Evolutionary conservation across 1,140 invertebrate genomes (phyloP), one percentile per base, ranked within the genome.

Genomic region (Lepidurus arcticus): DNA sequence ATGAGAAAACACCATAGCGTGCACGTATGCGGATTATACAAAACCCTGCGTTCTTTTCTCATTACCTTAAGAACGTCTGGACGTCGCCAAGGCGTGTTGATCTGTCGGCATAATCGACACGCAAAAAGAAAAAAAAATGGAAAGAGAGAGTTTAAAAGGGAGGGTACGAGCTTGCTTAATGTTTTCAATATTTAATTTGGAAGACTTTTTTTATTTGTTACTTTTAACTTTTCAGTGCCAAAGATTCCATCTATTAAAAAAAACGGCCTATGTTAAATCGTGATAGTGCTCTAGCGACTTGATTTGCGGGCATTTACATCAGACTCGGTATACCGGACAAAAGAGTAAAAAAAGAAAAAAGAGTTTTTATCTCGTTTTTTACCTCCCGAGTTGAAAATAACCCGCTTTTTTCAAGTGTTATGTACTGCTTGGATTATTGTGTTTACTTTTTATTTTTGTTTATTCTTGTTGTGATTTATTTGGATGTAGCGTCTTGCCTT

Each of bases 31-130:
- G 53, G 53, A 65, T 65, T 65, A 65, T 65, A 4, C 34, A 21
- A 65, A 65, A 65, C 4, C 53, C 53, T 65, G n/a, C 1, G 21
- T 65, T 65, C 53, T 65, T 65, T 65, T 65, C 53, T 65, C 53
- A 65, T 65, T 65, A 65, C 53, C 53, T 65, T 65, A 65, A n/a
- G 53, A 65, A n/a, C 53, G 53, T 65, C 53, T 65, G 53, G 53
- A 65, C 53, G 53, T 65, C 53, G 53, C 53, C 53, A 65, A 65
- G 53, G 53, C 53, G 53, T 65, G 53, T 65, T 65, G n/a, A 65
- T 65, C 53, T 65, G 53, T 65, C 53, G 53, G 53, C 53, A 65
- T 65, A 65, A 65, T 65, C 53, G 53, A 65, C 53, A 65, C 53
- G n/a, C 53, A 65, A 65, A 65, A 34, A 34, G 9, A 13, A 13